Evolutionary conservation across 2,113 vertebrate species (phyloP).

Genomic region (Loxodonta africana): DNA sequence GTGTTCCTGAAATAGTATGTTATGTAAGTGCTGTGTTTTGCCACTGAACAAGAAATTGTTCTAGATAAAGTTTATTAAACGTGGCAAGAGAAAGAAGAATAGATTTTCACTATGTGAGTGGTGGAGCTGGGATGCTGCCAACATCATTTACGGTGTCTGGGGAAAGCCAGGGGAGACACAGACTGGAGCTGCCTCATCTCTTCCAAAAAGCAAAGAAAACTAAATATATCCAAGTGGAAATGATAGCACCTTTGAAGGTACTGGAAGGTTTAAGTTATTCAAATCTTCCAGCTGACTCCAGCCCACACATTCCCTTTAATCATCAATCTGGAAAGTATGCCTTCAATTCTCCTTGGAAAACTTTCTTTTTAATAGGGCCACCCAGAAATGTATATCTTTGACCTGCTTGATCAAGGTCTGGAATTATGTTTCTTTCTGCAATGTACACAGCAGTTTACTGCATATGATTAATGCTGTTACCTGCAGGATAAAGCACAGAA

Average conservation of each 20-base stretch:
- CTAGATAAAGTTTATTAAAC: slow-evolving; percentile 83
- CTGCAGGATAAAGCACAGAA: neutral
- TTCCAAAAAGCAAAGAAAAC: slow-evolving; percentile 75
- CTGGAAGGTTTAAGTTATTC: slow-evolving; percentile 84
- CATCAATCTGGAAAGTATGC: slow-evolving; percentile 77
- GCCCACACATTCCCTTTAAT: slow-evolving; percentile 84
- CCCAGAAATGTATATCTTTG: slow-evolving; percentile 58
- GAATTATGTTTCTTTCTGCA: slow-evolving; percentile 5
- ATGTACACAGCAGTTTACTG: neutral
- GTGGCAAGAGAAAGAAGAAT: slow-evolving; percentile 72
- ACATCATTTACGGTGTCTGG: slow-evolving; percentile 74
- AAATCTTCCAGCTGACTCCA: slow-evolving; percentile 84
- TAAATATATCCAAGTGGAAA: slow-evolving; percentile 86
- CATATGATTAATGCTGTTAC: neutral
- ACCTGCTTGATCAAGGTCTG: slow-evolving; percentile 37
- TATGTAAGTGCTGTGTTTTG: slow-evolving; percentile 81
- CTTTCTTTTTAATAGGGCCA: slow-evolving; percentile 55
- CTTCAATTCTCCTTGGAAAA: slow-evolving; percentile 73
- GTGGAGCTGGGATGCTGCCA: slow-evolving; percentile 79
- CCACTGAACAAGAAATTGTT: slow-evolving; percentile 79
- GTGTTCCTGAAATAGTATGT: slow-evolving; percentile 79
- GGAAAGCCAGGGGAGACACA: slow-evolving; percentile 86
- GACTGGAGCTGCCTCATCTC: slow-evolving; percentile 70
- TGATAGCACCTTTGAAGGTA: slow-evolving; percentile 85
- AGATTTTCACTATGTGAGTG: slow-evolving; percentile 66